Base-by-base conservation (phyloP, 2,888 invertebrate species). In the Creontiades dilutus region DNA sequence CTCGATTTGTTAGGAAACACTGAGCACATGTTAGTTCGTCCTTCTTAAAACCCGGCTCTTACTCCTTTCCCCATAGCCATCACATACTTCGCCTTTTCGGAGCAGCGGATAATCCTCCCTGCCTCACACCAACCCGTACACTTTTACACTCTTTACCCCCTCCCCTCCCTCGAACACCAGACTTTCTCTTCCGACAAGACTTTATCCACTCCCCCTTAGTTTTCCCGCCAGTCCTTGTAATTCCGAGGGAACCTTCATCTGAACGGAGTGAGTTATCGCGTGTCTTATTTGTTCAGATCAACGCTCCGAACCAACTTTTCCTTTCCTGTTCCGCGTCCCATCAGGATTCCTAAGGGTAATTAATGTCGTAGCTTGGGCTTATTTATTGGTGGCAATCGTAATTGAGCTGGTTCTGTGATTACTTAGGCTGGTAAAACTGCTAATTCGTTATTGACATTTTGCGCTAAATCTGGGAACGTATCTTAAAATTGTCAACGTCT, bases 281-380 rank as follows among this genome's bases (percentile, higher is more conserved):
- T 88, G 88, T 88, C 80, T 88, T 88, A 88, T 88, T 88, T 88
- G 88, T 88, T 76, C 88, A 55, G 47, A 88, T 88, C 88, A 88
- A 80, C 88, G 88, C 78, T 78, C 37, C 78, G 76, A 48, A 75
- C 75, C 75, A 88, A 88, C 88, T 88, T 88, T 68, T 76, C 61
- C 55, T 52, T 88, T 80, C 78, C 55, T 52, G 68, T 61, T 61
- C 46, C 27, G 37, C 85, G 68, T 86, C 86, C 68, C 80, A 23
- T 19, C 75, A 55, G 88, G 37, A 52, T 88, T 78, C 78, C 52
- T 68, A 88, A 61, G 23, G 16, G 27, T 88, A 80, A 88, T 88
- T 88, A 88, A 88, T 61, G 86, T 75, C 75, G 47, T 37, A 37
- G 37, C 47, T 27, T 4, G 47, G 19, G 75, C 52, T 86, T 86